Base-by-base conservation (phyloP, 2,113 vertebrate genomes). In the Rattus rattus region DNA sequence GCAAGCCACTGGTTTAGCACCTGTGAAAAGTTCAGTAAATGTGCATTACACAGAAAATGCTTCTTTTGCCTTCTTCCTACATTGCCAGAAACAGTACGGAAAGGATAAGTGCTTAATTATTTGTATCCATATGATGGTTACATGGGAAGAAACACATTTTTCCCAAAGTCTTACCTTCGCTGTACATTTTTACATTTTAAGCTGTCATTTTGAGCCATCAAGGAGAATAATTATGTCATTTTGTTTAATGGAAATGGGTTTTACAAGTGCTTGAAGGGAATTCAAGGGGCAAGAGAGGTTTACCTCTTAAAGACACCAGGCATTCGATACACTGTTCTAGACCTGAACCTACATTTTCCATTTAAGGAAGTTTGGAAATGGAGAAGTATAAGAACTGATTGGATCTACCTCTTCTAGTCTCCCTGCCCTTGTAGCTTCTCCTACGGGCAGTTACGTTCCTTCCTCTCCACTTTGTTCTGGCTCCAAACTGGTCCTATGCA, bases 121-220 rank as follows among this genome's bases (percentile, higher is more conserved):
- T 94, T 92, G 85, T 19, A 56, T 61, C 86, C 39, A 79, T 43
- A 92, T 16, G 52, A 63, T 43, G 73, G 79, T 88, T 73, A 65
- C 20, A 30, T 14, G 63, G 7, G 52, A 72, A 91, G 84, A 86
- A 95, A 85, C 16, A 26, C 65, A 85, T 52, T 88, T 92, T 88
- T 39, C 33, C 26, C 77, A 59, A 92, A 84, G 85, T 65, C 77
- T 87, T 92, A 75, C 72, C 81, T 79, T 95, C 69, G 43, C 20
- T 13, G 61, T n/a, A 3, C 3, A 70, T 83, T 93, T 93, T 93
- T 93, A 16, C 13, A 96, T 69, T 79, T 94, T 79, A 92, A 88
- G 43, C 5, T 30, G 30, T 94, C 63, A 61, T 85, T 96, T 94
- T 96, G 88, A 95, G 61, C 69, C 94, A 47, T 67, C 33, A 90